Evolutionary conservation across 2,888 invertebrate species (phyloP).

Genomic region (Drosophila paucipuncta): DNA sequence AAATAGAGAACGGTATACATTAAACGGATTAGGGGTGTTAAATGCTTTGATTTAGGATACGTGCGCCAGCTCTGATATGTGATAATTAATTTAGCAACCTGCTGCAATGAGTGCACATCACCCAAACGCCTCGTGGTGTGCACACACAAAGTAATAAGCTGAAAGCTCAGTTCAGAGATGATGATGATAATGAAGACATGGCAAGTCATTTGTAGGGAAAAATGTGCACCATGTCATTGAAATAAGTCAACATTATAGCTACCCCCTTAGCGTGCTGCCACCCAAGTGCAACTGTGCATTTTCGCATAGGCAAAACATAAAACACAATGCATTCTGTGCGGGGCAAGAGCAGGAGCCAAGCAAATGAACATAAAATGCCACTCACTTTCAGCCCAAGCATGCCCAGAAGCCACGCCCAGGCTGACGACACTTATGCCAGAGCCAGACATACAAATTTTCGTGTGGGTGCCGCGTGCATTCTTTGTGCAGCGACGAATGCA

Average conservation of each 20-base stretch:
- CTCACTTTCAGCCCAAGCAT: constrained; percentile 62
- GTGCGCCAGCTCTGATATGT: constrained; percentile 67
- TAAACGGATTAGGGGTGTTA: constrained; percentile 76
- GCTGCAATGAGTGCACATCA: constrained; percentile 24
- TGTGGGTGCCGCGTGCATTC: constrained; percentile 47
- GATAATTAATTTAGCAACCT: constrained; percentile 70
- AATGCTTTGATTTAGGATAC: constrained; percentile 76
- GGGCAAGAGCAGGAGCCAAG: constrained; percentile 24
- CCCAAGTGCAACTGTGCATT: constrained; percentile 51
- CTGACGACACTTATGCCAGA: constrained; percentile 7
- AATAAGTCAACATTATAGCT: constrained; percentile 63
- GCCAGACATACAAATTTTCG: constrained; percentile 1
- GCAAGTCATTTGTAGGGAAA: constrained; percentile 60
- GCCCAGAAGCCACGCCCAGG: constrained; percentile 39
- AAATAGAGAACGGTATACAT: constrained; percentile 50
- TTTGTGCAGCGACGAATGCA: constrained; percentile 63
- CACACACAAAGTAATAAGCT: constrained; percentile 73
- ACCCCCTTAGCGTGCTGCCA: neutral
- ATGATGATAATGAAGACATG: constrained; percentile 50
- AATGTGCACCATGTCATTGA: constrained; percentile 64
- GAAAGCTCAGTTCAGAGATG: constrained; percentile 58
- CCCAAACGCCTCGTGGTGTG: constrained; percentile 21
- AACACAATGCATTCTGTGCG: constrained; percentile 62
- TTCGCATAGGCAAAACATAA: constrained; percentile 68
- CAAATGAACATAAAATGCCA: constrained; percentile 81